Evolutionary conservation across 2,113 vertebrate genomes (phyloP).

Genomic region (Meriones unguiculatus): DNA sequence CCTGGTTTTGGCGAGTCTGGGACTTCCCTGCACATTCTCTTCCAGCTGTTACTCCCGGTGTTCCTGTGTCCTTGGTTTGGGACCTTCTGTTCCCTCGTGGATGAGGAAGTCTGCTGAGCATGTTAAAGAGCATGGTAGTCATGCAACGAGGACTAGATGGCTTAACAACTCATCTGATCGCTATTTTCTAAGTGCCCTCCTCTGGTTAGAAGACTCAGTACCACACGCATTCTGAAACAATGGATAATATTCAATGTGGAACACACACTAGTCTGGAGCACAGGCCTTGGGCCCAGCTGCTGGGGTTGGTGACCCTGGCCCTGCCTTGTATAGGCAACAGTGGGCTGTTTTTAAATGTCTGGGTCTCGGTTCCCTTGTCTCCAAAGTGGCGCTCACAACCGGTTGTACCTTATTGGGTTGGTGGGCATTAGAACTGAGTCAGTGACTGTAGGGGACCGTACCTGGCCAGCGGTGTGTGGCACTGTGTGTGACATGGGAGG

Average conservation of each 20-base stretch:
- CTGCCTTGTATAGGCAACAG: not conserved
- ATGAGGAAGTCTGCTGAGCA: not conserved
- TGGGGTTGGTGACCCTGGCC: not conserved
- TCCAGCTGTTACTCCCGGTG: not conserved
- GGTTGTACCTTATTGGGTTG: fast-evolving
- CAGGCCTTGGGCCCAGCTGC: not conserved
- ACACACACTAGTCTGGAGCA: not conserved
- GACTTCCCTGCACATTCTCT: not conserved
- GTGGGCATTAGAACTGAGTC: no score
- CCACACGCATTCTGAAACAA: not conserved
- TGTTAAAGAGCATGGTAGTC: not conserved
- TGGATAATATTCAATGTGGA: not conserved
- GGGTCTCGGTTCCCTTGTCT: not conserved
- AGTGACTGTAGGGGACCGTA: fast-evolving
- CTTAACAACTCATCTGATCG: constrained; percentile 7
- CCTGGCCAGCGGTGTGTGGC: fast-evolving
- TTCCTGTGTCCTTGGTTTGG: not conserved
- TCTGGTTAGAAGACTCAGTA: constrained; percentile 1
- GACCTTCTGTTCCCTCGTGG: fast-evolving
- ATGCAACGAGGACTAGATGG: not conserved
- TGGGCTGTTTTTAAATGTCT: not conserved
- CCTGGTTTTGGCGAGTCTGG: not conserved
- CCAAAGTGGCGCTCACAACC: not conserved
- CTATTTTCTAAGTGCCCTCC: not conserved
- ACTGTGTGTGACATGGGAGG: fast-evolving